Evolutionary conservation across 2,113 vertebrate species (phyloP).

Genomic region (Brachypteracias leptosomus): DNA sequence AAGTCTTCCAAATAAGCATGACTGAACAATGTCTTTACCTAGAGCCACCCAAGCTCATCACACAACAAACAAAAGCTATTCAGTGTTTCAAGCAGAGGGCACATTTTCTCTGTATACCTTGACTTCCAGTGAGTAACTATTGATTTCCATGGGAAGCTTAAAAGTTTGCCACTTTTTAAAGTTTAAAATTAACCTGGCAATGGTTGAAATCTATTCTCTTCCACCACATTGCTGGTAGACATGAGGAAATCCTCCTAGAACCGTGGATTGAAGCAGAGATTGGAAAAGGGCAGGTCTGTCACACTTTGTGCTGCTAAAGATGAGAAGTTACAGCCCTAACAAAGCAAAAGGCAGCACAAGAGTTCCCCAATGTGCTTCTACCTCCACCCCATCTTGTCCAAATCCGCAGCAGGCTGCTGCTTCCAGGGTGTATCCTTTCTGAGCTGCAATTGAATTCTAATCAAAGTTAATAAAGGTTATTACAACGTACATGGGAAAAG

Average conservation of each 20-base stretch:
- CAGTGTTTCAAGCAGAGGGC: neutral
- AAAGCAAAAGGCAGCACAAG: neutral
- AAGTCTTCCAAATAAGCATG: neutral
- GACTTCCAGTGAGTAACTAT: neutral
- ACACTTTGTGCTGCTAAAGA: neutral
- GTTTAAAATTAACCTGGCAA: neutral
- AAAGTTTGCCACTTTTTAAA: neutral
- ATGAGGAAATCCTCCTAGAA: neutral
- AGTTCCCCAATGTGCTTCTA: neutral
- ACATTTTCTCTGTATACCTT: neutral
- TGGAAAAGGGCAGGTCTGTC: neutral
- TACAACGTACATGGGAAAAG: neutral
- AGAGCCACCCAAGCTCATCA: neutral
- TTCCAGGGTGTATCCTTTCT: neutral
- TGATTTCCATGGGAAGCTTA: neutral
- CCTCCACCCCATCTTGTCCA: neutral
- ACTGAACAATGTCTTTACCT: neutral
- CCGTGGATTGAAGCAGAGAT: accelerated
- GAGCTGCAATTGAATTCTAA: neutral
- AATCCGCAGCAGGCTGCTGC: neutral
- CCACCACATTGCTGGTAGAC: neutral
- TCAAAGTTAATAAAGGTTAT: neutral
- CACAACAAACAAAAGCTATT: neutral
- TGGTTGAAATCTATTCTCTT: neutral
- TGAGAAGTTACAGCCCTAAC: neutral